phyloP scores from a whole-genome alignment of 2,888 invertebrate genomes.

The Tortrix viridana region DNA sequence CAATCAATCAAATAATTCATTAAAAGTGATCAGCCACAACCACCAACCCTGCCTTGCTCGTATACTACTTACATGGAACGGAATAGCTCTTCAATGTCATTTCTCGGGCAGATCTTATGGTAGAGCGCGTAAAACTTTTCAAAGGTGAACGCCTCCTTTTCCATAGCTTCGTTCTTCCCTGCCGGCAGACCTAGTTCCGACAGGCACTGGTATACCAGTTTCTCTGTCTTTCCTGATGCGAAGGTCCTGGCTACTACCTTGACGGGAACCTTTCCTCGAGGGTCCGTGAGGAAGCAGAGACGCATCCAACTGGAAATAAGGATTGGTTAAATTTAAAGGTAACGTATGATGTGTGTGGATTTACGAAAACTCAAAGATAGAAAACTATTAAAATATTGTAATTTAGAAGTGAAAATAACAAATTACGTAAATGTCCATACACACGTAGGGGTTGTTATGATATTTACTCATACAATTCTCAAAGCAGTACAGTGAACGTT shows the following conservation, averaged over 20 bases:
- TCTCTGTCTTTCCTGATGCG: constrained; percentile 99
- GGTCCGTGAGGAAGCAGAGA: constrained; percentile 96
- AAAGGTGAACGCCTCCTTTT: constrained; percentile 97
- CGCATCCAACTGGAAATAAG: constrained; percentile 96
- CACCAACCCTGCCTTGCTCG: not conserved
- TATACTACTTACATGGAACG: constrained; percentile 92
- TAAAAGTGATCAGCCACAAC: too few relatives aligned
- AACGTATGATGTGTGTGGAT: too few relatives aligned
- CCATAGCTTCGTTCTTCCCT: constrained; percentile 98
- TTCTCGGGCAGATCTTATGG: constrained; percentile 99
- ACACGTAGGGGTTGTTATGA: too few relatives aligned
- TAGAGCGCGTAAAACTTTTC: constrained; percentile 99
- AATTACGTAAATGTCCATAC: too few relatives aligned
- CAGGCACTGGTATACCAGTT: constrained; percentile 98
- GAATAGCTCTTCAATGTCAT: constrained; percentile 99
- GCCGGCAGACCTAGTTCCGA: constrained; percentile 96
- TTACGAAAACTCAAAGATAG: too few relatives aligned
- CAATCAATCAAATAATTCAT: too few relatives aligned
- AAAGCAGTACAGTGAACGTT: too few relatives aligned
- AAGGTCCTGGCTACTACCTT: constrained; percentile 98
- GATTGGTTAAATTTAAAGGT: too few relatives aligned
- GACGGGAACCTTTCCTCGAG: constrained; percentile 97
- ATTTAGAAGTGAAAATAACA: too few relatives aligned
- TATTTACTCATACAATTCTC: too few relatives aligned
- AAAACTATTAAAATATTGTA: too few relatives aligned